These are phyloP conservation scores for Megalops cyprinoides DNA, from an alignment of 2,797 vertebrate species.

Conservation along the genomic window DNA sequence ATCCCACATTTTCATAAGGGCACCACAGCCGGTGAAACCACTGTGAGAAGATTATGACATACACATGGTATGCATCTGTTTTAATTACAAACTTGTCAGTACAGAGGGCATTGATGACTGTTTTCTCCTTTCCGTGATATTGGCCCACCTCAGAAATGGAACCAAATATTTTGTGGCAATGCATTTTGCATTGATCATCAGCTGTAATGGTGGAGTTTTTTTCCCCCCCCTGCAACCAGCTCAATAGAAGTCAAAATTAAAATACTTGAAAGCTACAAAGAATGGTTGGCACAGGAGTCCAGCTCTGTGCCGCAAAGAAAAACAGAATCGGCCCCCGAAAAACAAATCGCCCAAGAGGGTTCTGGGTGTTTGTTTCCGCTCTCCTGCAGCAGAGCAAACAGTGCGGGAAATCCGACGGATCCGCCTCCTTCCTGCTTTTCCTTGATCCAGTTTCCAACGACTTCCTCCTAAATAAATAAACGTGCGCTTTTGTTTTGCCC, in stretches of 20 bases:
- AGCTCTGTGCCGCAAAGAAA: not conserved
- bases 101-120: not conserved
- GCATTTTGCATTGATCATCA: not conserved
- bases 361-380: constrained; percentile 18
- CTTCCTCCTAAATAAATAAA: constrained; percentile 36
- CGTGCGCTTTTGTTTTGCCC: constrained; percentile 23
- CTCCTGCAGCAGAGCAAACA: not conserved
- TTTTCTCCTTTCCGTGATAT: not conserved
- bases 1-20: no score
- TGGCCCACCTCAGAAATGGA: not conserved
- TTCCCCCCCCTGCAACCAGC: not conserved
- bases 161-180: not conserved
- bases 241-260: not conserved
- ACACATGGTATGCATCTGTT: no score
- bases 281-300: not conserved
- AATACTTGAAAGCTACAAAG: not conserved
- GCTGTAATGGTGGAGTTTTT: not conserved
- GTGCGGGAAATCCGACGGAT: constrained; percentile 29
- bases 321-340: not conserved
- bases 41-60: no score
- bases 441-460: constrained; percentile 35
- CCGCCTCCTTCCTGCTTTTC: constrained; percentile 34
- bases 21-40: no score
- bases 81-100: not conserved
- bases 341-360: not conserved